A percentile compares a stretch with the other conserved stretches of the same genome.
phyloP scores from a whole-genome alignment of 2,113 vertebrate species.

The Tapirus terrestris region DNA sequence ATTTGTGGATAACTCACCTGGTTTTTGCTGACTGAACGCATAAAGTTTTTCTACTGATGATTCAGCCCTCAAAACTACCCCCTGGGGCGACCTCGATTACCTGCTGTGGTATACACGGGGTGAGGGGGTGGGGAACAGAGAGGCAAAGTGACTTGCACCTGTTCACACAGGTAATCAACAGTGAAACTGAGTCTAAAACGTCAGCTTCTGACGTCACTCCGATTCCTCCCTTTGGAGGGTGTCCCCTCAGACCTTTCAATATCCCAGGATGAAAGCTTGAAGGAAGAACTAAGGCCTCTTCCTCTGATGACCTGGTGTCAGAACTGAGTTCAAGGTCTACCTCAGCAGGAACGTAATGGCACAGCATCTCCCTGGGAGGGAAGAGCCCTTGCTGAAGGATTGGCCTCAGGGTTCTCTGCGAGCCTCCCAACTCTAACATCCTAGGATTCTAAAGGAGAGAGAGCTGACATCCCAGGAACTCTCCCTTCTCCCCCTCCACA shows the following conservation, averaged over 20 bases:
- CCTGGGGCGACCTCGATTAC: neutral
- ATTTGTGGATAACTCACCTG: neutral
- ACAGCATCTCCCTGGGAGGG: neutral
- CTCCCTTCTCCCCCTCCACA: fast-evolving
- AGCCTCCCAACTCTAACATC: neutral
- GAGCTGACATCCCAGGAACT: neutral
- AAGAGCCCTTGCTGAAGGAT: neutral
- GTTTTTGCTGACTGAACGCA: neutral
- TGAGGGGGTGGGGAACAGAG: neutral
- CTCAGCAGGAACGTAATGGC: neutral
- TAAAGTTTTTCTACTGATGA: neutral
- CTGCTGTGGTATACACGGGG: too few species aligned
- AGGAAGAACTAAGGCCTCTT: neutral
- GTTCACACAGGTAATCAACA: neutral
- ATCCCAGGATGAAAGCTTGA: neutral
- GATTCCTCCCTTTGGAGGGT: neutral
- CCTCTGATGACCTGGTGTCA: neutral
- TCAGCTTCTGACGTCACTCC: neutral
- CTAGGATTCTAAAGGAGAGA: neutral
- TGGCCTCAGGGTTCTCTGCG: neutral
- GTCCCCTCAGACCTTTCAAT: neutral
- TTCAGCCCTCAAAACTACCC: neutral
- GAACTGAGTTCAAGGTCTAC: slow-evolving; percentile 1
- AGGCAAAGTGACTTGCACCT: neutral
- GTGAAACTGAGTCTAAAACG: neutral